phyloP scores from a whole-genome alignment of 2,888 invertebrate genomes.

The Lathronympha strigana region DNA sequence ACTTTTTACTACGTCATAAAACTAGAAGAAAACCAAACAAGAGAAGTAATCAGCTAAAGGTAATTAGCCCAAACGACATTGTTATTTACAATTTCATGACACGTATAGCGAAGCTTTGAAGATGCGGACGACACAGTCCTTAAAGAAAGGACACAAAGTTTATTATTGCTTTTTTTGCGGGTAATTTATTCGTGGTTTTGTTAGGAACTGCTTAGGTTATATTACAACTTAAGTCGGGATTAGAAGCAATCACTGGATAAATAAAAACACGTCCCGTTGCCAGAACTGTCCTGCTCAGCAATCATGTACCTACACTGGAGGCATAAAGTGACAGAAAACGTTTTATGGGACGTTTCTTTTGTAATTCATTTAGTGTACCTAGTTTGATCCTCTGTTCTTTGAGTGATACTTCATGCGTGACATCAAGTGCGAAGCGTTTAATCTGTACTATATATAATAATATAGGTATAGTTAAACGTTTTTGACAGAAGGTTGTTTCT shows the following conservation, averaged over 20 bases:
- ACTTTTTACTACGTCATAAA: slow-evolving; percentile 25
- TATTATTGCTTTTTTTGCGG: neutral
- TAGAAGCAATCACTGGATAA: slow-evolving; percentile 28
- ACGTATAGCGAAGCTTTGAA: slow-evolving; percentile 19
- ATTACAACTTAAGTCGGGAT: slow-evolving; percentile 22
- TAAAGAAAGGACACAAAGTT: neutral
- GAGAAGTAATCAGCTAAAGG: slow-evolving; percentile 11
- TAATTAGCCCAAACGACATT: slow-evolving; percentile 27
- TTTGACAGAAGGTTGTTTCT: no score
- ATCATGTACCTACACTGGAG: slow-evolving; percentile 5
- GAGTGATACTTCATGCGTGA: neutral
- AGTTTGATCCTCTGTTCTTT: neutral
- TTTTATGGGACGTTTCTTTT: neutral
- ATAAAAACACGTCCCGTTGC: slow-evolving; percentile 20
- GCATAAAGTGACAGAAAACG: neutral
- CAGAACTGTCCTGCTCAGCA: slow-evolving; percentile 9
- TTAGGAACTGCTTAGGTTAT: slow-evolving; percentile 21
- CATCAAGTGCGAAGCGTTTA: no score
- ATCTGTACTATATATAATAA: no score
- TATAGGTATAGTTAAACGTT: no score
- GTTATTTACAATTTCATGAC: slow-evolving; percentile 31
- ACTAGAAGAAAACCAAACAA: slow-evolving; percentile 14
- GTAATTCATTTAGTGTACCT: neutral
- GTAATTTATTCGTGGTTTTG: slow-evolving; percentile 6
- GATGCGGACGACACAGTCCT: neutral